phyloP scores from a whole-genome alignment of 2,113 vertebrate species.

The Cynoglossus semilaevis region DNA sequence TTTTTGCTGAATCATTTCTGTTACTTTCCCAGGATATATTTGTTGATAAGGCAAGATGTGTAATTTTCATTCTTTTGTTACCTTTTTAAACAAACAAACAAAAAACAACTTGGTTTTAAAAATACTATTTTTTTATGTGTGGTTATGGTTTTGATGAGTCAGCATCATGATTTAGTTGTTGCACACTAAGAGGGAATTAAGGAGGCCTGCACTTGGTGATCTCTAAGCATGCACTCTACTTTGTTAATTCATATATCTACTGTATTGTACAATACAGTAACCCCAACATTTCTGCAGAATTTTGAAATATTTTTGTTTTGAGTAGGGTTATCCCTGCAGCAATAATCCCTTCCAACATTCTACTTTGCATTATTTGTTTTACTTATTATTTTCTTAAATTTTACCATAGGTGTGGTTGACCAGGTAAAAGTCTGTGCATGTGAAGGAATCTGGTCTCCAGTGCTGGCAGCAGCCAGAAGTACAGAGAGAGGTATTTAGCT shows the following conservation, averaged over 20 bases:
- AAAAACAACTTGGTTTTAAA: background rate
- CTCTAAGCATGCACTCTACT: background rate
- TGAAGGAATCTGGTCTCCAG: constrained; percentile 42
- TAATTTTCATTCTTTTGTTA: constrained; percentile 5
- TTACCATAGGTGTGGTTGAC: constrained; percentile 12
- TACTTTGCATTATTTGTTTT: background rate
- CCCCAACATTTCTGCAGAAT: background rate
- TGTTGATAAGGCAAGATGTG: background rate
- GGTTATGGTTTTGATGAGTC: constrained; percentile 58
- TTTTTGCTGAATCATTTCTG: too few species aligned
- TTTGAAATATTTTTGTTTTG: background rate
- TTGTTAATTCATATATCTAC: background rate
- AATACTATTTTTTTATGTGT: background rate
- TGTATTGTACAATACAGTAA: background rate
- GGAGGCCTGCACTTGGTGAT: background rate
- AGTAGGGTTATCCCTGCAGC: background rate
- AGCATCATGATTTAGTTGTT: constrained; percentile 32
- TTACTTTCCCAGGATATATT: too few species aligned
- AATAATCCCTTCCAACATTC: background rate
- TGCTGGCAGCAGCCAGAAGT: constrained; percentile 16
- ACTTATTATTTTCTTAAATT: constrained; percentile 3
- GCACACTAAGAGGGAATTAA: background rate
- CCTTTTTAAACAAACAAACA: too few species aligned
- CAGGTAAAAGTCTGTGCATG: constrained; percentile 32
- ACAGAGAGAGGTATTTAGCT: constrained; percentile 21